Percentiles rank a stretch among this genome's conserved stretches.
phyloP scores from a whole-genome alignment of 2,888 invertebrate species.

The Lasioglossum pauxillum region DNA sequence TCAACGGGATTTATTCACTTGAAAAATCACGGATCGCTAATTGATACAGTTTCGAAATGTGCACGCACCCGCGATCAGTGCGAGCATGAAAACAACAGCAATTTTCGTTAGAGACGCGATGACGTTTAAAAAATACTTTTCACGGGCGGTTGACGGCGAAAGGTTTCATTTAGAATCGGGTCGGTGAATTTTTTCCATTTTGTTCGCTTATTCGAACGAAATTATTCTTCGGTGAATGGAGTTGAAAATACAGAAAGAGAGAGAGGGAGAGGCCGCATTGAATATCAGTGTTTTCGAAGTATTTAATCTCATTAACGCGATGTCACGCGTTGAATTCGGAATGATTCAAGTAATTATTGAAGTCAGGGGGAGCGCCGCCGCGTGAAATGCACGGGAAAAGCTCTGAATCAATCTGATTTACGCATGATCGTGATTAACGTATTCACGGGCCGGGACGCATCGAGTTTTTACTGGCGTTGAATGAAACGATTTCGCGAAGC shows the following conservation, averaged over 20 bases:
- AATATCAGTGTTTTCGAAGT: conserved; percentile 29
- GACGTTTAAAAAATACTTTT: not conserved
- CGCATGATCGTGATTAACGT: conserved; percentile 53
- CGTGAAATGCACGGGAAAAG: conserved; percentile 29
- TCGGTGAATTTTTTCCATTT: not conserved
- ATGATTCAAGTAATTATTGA: conserved; percentile 56
- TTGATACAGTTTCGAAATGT: not conserved
- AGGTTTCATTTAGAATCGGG: not conserved
- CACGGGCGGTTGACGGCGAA: not conserved
- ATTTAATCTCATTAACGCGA: conserved; percentile 33
- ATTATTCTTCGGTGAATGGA: not conserved
- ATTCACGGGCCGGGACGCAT: conserved; percentile 22
- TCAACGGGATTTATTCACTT: not conserved
- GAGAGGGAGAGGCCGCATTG: not conserved
- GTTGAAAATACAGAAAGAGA: not conserved
- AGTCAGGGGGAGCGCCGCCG: conserved; percentile 38
- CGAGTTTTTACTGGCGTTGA: conserved; percentile 17
- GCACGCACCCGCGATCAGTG: not conserved
- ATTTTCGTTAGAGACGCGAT: not conserved
- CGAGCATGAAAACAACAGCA: not conserved
- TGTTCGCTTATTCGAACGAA: not conserved
- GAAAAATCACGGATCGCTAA: not conserved
- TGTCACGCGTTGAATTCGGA: conserved; percentile 26
- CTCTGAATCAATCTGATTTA: conserved; percentile 47
- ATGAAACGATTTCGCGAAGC: conserved; percentile 27